Evolutionary conservation across 2,113 vertebrate species (phyloP).

Genomic region (Mormyrus lacerda): DNA sequence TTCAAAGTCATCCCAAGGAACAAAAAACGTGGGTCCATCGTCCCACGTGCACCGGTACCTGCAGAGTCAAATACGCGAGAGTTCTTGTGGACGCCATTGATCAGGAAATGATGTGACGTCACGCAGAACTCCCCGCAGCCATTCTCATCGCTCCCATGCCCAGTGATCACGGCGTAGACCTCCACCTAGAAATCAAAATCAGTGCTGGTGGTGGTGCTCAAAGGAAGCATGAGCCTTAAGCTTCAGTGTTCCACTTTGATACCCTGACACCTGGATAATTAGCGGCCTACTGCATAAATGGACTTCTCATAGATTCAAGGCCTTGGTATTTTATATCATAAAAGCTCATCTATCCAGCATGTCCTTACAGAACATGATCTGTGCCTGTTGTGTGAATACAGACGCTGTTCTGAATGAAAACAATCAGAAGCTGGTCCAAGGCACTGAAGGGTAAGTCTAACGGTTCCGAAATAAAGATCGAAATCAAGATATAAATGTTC

Average conservation of each 20-base stretch:
- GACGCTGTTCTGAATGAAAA: neutral
- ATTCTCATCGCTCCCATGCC: constrained; percentile 64
- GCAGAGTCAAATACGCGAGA: constrained; percentile 18
- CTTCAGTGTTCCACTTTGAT: neutral
- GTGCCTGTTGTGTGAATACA: neutral
- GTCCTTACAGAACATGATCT: neutral
- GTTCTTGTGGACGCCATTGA: constrained; percentile 57
- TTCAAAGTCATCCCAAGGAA: neutral
- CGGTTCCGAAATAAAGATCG: too few species aligned
- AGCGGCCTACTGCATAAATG: neutral
- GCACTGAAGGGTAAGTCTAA: neutral
- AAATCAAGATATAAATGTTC: too few species aligned
- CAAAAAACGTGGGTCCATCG: neutral
- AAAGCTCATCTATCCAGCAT: neutral
- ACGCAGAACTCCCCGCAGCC: constrained; percentile 65
- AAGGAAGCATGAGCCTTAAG: neutral
- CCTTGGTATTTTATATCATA: neutral
- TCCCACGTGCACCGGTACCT: constrained; percentile 1
- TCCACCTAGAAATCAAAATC: constrained; percentile 52
- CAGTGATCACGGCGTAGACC: constrained; percentile 65
- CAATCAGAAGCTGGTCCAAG: neutral
- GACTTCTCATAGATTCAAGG: neutral
- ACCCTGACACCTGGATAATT: neutral
- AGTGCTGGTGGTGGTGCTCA: neutral
- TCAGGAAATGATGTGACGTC: constrained; percentile 64